Percentiles rank a stretch among this genome's conserved stretches.
Evolutionary conservation across 2,113 vertebrate species (phyloP).

Genomic region (Abramis brama): DNA sequence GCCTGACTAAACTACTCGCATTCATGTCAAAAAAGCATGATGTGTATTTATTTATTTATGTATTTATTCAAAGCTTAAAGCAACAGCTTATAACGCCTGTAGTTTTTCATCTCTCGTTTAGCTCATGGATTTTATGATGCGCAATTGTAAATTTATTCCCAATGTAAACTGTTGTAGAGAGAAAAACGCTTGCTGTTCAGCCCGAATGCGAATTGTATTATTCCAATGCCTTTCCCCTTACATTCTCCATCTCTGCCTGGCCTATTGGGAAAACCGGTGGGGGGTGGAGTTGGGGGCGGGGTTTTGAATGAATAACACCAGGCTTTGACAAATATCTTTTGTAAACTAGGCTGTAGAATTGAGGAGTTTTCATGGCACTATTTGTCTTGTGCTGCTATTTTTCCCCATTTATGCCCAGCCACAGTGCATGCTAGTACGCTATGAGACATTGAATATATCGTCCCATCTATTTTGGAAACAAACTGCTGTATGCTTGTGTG

Average conservation of each 20-base stretch:
- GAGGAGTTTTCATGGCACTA: constrained; percentile 63
- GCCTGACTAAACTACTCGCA: background rate
- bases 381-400: constrained; percentile 68
- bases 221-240: background rate
- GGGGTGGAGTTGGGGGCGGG: background rate
- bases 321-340: constrained; percentile 47
- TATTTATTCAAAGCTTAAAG: constrained; percentile 62
- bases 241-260: background rate
- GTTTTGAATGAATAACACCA: constrained; percentile 15
- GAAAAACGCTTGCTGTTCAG: constrained; percentile 28
- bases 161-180: background rate
- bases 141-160: constrained; percentile 2
- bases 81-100: constrained; percentile 51
- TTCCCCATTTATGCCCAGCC: constrained; percentile 66
- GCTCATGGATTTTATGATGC: constrained; percentile 22
- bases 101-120: constrained; percentile 65
- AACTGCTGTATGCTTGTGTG: constrained; percentile 71
- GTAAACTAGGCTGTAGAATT: constrained; percentile 65
- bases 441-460: constrained; percentile 65
- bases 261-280: background rate
- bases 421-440: constrained; percentile 76
- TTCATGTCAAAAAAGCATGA: constrained; percentile 30
- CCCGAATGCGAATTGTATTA: constrained; percentile 22
- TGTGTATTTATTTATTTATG: constrained; percentile 64
- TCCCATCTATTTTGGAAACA: constrained; percentile 60